Conservation (phyloP, 2,888 invertebrate genomes). For the Deilephila elpenor region DNA sequence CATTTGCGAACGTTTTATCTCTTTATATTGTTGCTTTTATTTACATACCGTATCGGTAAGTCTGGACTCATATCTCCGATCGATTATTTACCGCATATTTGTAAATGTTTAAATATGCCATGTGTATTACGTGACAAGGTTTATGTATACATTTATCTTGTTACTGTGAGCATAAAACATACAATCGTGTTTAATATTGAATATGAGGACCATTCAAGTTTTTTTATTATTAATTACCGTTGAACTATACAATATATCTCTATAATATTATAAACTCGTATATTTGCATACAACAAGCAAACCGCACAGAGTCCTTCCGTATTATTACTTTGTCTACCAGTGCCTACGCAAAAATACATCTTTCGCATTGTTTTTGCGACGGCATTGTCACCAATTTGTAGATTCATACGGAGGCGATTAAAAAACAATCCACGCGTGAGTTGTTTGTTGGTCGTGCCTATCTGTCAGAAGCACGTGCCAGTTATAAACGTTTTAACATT, state of each 20-base stretch:
- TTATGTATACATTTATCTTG: neutral
- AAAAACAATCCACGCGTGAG: constrained; percentile 6
- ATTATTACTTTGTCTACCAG: neutral
- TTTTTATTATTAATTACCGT: too few relatives aligned
- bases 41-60: constrained; percentile 20
- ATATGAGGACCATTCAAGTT: too few relatives aligned
- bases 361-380: constrained; percentile 27
- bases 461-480: neutral
- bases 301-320: constrained; percentile 14
- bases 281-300: constrained; percentile 15
- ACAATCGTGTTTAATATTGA: too few relatives aligned
- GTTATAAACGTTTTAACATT: neutral
- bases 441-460: neutral
- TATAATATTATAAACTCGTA: neutral
- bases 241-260: neutral
- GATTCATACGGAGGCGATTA: constrained; percentile 7
- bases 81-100: constrained; percentile 11
- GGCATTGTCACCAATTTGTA: neutral
- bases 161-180: neutral
- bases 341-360: constrained; percentile 18
- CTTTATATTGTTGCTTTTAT: constrained; percentile 17
- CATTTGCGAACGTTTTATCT: neutral
- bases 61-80: constrained; percentile 13
- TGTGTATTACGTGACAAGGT: neutral
- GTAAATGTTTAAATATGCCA: neutral